Percentiles rank a stretch among this genome's conserved stretches.
These are phyloP conservation scores for Podocnemis expansa DNA, from an alignment of 2,113 vertebrate genomes.

Conservation along the genomic window DNA sequence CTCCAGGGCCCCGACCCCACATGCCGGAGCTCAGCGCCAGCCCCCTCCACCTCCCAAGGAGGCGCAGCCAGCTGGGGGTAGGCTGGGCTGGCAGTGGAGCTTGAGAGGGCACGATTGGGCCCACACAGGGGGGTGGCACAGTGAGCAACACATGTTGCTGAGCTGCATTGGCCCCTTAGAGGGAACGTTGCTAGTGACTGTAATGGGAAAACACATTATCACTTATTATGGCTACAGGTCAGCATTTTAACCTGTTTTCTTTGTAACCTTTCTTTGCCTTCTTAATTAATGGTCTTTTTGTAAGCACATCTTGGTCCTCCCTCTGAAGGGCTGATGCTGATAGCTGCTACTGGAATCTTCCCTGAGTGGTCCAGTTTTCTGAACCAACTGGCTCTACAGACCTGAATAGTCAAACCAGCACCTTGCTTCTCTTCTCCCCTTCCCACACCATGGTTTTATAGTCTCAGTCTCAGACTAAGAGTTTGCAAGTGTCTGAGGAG, in stretches of 20 bases:
- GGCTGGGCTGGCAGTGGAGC: no score
- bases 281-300: background rate
- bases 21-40: no score
- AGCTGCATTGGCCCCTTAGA: no score
- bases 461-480: background rate
- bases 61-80: no score
- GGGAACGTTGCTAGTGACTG: no score
- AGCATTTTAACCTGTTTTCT: background rate
- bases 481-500: background rate
- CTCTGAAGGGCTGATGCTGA: rapidly evolving
- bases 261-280: background rate
- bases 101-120: no score
- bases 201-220: background rate
- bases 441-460: background rate
- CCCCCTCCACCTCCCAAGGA: no score
- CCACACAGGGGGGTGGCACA: no score
- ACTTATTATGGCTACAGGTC: background rate
- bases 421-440: background rate
- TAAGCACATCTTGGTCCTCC: background rate
- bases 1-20: no score
- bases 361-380: background rate
- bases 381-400: background rate
- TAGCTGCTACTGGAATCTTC: background rate
- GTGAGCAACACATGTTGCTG: no score
- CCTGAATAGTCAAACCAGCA: background rate